phyloP scores from a whole-genome alignment of 1,140 invertebrate genomes.

The Parasteatoda tepidariorum region DNA sequence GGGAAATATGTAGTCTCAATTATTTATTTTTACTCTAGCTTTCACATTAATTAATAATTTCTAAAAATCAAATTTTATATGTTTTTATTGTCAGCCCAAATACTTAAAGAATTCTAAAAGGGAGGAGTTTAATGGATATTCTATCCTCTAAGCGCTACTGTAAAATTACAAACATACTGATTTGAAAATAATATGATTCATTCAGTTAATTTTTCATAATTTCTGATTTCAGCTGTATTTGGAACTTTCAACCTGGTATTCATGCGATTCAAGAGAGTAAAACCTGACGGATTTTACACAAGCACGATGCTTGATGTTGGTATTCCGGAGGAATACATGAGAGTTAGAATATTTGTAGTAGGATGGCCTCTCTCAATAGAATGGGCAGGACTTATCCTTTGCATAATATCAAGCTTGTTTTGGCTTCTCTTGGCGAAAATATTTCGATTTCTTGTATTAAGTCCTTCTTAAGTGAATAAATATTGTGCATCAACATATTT shows the following conservation, averaged over 20 bases:
- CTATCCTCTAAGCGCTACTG: no score
- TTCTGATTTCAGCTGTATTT: constrained; percentile 77
- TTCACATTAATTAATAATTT: no score
- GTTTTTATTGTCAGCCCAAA: no score
- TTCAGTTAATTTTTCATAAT: no score
- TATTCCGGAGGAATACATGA: constrained; percentile 68
- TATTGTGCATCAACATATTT: no score
- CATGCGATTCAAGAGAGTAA: constrained; percentile 86
- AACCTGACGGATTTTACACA: constrained; percentile 71
- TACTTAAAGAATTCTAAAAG: no score
- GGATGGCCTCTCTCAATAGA: constrained; percentile 86
- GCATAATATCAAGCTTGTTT: constrained; percentile 80
- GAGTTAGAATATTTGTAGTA: constrained; percentile 79
- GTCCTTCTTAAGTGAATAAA: constrained; percentile 1
- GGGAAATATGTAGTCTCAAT: no score
- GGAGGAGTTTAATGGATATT: no score
- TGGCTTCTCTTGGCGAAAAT: constrained; percentile 91
- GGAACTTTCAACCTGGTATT: constrained; percentile 89
- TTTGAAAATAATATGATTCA: no score
- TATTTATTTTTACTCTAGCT: no score
- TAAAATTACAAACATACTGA: no score
- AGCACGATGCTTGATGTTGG: constrained; percentile 58
- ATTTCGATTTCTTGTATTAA: constrained; percentile 77
- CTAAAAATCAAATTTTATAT: no score
- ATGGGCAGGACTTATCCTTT: constrained; percentile 83